Conservation (phyloP, 1,140 invertebrate genomes). For the Anagrus nilaparvatae region DNA sequence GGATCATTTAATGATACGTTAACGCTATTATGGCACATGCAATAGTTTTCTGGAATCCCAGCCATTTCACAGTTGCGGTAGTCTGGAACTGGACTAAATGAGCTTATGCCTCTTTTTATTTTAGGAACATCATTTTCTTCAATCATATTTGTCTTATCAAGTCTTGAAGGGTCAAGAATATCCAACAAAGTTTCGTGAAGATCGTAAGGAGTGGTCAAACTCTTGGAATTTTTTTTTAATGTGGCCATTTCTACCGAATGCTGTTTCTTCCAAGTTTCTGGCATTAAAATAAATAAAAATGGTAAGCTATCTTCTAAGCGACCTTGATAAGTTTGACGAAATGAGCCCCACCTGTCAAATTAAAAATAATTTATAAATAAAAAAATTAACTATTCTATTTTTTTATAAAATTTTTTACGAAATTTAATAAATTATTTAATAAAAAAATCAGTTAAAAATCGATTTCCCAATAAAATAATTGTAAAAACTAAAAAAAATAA, state of each 20-base stretch:
- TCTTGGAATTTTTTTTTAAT: conserved; percentile 43
- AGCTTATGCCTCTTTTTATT: conserved; percentile 66
- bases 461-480: not conserved
- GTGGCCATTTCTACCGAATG: conserved; percentile 43
- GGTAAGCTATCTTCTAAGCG: conserved; percentile 60
- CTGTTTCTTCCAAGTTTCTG: conserved; percentile 46
- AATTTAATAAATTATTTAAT: not conserved
- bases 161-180: conserved; percentile 41
- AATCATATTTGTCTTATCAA: no score
- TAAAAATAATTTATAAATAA: conserved; percentile 1
- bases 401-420: conserved; percentile 3
- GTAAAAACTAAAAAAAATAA: no score
- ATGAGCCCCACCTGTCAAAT: conserved; percentile 48
- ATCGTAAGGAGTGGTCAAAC: conserved; percentile 52
- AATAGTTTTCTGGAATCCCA: conserved; percentile 71
- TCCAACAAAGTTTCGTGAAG: conserved; percentile 55
- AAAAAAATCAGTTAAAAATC: not conserved
- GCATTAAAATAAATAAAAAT: conserved; percentile 51
- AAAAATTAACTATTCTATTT: conserved; percentile 5
- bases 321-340: conserved; percentile 52
- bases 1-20: conserved; percentile 43
- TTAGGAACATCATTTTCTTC: no score
- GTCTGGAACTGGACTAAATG: conserved; percentile 60
- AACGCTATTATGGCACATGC: conserved; percentile 60
- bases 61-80: conserved; percentile 65